A percentile compares a stretch with the other conserved stretches of the same genome.
These are phyloP conservation scores for Halcyon smyrnensis DNA, from an alignment of 2,797 vertebrate genomes.

Conservation along the genomic window DNA sequence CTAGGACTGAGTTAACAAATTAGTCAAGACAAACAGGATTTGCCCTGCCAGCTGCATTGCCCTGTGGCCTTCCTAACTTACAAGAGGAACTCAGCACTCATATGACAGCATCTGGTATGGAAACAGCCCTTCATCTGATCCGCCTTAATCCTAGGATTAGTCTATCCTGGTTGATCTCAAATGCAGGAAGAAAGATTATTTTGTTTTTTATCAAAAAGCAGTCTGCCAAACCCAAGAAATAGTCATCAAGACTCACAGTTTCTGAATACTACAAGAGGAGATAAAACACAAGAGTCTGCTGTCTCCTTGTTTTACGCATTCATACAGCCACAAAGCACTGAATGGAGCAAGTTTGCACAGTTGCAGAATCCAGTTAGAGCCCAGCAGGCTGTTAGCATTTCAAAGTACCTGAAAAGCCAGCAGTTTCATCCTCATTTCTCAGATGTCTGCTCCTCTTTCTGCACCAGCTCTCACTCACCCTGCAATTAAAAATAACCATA, in stretches of 20 bases:
- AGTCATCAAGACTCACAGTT: neutral
- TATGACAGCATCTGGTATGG: neutral
- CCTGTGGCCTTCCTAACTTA: neutral
- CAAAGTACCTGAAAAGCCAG: neutral
- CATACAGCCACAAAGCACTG: neutral
- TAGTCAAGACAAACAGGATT: neutral
- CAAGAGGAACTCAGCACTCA: accelerated
- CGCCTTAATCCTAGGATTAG: neutral
- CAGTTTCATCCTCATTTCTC: neutral
- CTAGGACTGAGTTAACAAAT: neutral
- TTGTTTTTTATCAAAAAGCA: neutral
- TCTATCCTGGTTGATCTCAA: neutral
- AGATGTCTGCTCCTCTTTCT: neutral
- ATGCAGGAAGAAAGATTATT: neutral
- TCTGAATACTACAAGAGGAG: neutral
- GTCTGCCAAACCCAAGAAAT: neutral
- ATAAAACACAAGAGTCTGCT: neutral
- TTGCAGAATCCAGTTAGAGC: neutral
- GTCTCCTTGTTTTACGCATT: neutral
- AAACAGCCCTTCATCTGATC: neutral
- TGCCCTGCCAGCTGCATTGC: neutral
- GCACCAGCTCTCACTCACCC: neutral
- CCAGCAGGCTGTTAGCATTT: neutral
- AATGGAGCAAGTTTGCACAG: neutral
- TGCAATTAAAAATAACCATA: neutral